A percentile compares a stretch with the other conserved stretches of the same genome.
phyloP scores from a whole-genome alignment of 2,888 invertebrate species.

The Campoplex capitator region DNA sequence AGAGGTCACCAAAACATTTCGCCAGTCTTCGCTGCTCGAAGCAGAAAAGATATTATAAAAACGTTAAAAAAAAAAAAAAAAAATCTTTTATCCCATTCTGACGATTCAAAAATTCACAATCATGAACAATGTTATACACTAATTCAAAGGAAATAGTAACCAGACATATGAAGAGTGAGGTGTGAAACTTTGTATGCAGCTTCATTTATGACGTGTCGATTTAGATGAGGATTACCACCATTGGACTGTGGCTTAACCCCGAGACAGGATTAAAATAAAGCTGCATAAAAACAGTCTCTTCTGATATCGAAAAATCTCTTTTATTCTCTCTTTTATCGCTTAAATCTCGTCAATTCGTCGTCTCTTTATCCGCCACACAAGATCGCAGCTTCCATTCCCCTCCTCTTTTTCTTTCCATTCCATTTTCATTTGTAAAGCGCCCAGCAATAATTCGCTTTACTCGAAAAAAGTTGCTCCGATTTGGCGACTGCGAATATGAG shows the following conservation, averaged over 20 bases:
- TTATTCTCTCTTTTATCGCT: slow-evolving; percentile 32
- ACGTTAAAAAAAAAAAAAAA: neutral
- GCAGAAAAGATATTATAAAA: neutral
- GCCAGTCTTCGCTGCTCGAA: neutral
- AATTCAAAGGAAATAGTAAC: neutral
- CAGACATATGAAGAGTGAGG: neutral
- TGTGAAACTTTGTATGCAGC: neutral
- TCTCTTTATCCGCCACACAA: slow-evolving; percentile 17
- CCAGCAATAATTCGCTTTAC: neutral
- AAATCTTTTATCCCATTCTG: neutral
- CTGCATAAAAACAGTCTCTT: neutral
- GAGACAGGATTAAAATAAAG: neutral
- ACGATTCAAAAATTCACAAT: neutral
- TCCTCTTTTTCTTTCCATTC: neutral
- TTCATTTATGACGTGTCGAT: neutral
- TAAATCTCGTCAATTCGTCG: slow-evolving; percentile 46
- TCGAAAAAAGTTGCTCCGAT: slow-evolving; percentile 51
- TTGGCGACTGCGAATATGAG: slow-evolving; percentile 18
- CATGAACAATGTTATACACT: neutral
- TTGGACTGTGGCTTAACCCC: neutral
- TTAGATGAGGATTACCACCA: neutral
- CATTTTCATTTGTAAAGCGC: neutral
- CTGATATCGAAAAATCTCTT: neutral
- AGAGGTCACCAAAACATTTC: neutral
- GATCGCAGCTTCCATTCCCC: neutral